These are phyloP conservation scores for Dermochelys coriacea DNA, from an alignment of 2,797 vertebrate genomes.

Conservation along the genomic window DNA sequence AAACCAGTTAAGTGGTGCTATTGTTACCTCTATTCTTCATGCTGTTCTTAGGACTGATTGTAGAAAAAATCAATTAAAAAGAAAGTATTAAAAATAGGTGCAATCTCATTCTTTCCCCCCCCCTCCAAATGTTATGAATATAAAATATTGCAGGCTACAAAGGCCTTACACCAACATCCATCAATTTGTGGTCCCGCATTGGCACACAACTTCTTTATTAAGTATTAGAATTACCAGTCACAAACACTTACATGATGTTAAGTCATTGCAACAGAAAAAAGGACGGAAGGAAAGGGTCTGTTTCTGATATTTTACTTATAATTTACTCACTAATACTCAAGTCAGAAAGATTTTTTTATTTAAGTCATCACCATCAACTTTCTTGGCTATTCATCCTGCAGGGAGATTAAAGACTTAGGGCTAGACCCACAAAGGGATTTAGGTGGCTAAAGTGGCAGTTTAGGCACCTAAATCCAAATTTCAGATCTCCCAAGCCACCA, in stretches of 20 bases:
- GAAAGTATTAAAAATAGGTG: not conserved
- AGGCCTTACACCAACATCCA: not conserved
- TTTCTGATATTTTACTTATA: conserved; percentile 24
- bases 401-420: too few species aligned
- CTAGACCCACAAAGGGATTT: too few species aligned
- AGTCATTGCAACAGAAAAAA: not conserved
- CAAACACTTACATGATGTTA: not conserved
- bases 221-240: not conserved
- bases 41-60: not conserved
- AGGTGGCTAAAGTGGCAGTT: not conserved
- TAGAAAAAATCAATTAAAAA: not conserved
- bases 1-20: not conserved
- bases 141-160: not conserved
- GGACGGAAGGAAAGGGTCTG: conserved; percentile 52
- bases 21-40: not conserved
- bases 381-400: not conserved
- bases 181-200: not conserved
- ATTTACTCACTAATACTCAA: not conserved
- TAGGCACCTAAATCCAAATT: not conserved
- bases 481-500: not conserved
- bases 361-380: not conserved
- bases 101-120: too few species aligned
- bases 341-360: not conserved
- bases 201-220: not conserved
- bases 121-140: not conserved